phyloP scores from a whole-genome alignment of 2,113 vertebrate genomes.

The Gila orcuttii region DNA sequence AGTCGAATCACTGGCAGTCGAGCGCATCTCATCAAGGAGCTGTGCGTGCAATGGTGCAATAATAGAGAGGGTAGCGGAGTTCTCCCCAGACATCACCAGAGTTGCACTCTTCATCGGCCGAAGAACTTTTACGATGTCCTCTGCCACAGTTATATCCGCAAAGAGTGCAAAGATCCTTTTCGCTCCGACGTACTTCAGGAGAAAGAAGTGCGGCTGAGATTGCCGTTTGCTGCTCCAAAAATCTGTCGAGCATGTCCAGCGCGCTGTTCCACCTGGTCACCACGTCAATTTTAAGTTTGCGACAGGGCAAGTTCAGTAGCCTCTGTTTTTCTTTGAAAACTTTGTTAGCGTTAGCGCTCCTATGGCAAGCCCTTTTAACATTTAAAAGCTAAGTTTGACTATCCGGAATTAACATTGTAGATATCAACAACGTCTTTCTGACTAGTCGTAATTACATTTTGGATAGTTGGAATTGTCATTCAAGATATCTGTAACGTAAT shows the following conservation, averaged over 20 bases:
- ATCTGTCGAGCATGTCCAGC: neutral
- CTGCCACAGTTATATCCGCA: neutral
- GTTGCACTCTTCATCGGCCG: neutral
- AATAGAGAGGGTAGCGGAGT: neutral
- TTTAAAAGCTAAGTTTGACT: no score
- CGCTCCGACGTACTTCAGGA: neutral
- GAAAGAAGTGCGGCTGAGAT: neutral
- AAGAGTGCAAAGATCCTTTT: neutral
- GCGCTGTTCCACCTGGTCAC: neutral
- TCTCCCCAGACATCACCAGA: conserved; percentile 1
- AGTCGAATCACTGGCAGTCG: neutral
- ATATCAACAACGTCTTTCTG: no score
- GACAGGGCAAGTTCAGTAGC: neutral
- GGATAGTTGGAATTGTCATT: no score
- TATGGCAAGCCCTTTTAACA: no score
- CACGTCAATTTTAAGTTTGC: neutral
- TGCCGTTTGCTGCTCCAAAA: neutral
- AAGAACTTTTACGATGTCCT: neutral
- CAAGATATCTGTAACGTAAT: no score
- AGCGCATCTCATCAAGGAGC: neutral
- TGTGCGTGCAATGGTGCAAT: neutral
- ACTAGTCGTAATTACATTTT: no score
- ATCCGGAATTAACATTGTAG: no score
- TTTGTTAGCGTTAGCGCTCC: neutral
- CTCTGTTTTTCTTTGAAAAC: neutral